phyloP scores from a whole-genome alignment of 2,888 invertebrate genomes.

The Drosophila quasianomalipes region DNA sequence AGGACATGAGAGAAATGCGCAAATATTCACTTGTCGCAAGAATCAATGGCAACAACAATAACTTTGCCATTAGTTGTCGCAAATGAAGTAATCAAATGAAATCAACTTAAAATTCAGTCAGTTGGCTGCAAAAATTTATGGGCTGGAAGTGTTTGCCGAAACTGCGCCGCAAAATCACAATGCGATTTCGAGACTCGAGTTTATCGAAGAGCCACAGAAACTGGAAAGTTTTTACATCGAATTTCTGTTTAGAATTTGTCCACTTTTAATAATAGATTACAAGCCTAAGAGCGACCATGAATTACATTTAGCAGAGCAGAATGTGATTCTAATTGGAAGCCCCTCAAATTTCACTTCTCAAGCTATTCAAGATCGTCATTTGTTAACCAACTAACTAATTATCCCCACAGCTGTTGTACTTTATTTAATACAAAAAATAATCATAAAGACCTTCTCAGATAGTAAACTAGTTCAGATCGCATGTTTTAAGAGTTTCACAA shows the following conservation, averaged over 20 bases:
- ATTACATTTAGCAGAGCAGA: not conserved
- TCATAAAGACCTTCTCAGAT: not conserved
- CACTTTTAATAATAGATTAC: not conserved
- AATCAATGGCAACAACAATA: slow-evolving; percentile 80
- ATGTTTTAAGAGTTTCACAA: not conserved
- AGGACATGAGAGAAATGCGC: slow-evolving; percentile 45
- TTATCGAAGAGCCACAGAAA: not conserved
- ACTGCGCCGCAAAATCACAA: not conserved
- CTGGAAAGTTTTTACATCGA: not conserved
- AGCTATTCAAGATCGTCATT: not conserved
- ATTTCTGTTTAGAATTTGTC: not conserved
- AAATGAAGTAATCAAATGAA: slow-evolving; percentile 78
- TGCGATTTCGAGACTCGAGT: not conserved
- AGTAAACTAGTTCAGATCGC: not conserved
- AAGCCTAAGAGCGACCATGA: no score
- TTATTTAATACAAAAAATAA: not conserved
- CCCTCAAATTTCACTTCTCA: not conserved
- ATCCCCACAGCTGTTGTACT: not conserved
- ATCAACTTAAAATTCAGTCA: slow-evolving; percentile 62
- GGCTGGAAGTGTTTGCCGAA: slow-evolving; percentile 57
- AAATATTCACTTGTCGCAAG: slow-evolving; percentile 82
- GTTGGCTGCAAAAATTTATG: slow-evolving; percentile 62
- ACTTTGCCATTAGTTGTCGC: slow-evolving; percentile 78
- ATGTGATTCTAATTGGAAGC: not conserved
- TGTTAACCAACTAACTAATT: not conserved